Evolutionary conservation across 1,140 invertebrate genomes (phyloP).

Genomic region (Goniozus legneri): DNA sequence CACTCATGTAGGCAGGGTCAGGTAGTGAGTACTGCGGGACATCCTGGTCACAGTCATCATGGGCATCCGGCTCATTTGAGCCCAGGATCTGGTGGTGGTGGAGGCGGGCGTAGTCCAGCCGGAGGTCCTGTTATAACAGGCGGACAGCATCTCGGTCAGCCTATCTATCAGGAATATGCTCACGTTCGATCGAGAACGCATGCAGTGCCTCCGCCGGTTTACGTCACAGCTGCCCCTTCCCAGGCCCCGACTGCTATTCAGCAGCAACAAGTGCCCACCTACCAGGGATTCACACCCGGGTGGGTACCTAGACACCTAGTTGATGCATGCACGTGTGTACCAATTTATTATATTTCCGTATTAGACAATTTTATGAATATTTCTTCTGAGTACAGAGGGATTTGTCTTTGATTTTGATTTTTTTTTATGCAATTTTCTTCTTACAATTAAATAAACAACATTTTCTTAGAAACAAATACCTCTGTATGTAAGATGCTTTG

Average conservation of each 20-base stretch:
- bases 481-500: too few species aligned
- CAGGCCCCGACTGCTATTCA: constrained; percentile 48
- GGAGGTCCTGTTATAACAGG: constrained; percentile 40
- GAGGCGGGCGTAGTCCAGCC: constrained; percentile 45
- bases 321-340: constrained; percentile 55
- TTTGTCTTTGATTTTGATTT: too few species aligned
- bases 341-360: constrained; percentile 42
- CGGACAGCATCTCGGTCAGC: constrained; percentile 50
- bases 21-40: constrained; percentile 45
- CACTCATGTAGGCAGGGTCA: constrained; percentile 50
- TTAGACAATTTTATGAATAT: too few species aligned
- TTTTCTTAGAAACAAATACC: too few species aligned
- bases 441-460: too few species aligned
- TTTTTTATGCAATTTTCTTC: too few species aligned
- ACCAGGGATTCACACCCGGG: constrained; percentile 56
- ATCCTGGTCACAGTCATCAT: constrained; percentile 49
- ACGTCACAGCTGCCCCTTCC: constrained; percentile 48
- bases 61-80: constrained; percentile 48
- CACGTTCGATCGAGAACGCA: constrained; percentile 49
- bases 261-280: constrained; percentile 54
- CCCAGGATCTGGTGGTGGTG: constrained; percentile 43
- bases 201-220: constrained; percentile 50
- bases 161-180: constrained; percentile 51
- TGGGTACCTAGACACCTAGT: constrained; percentile 55
- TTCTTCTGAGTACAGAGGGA: too few species aligned